Base-by-base conservation (phyloP, 2,113 vertebrate species). In the Glaucidium brasilianum region DNA sequence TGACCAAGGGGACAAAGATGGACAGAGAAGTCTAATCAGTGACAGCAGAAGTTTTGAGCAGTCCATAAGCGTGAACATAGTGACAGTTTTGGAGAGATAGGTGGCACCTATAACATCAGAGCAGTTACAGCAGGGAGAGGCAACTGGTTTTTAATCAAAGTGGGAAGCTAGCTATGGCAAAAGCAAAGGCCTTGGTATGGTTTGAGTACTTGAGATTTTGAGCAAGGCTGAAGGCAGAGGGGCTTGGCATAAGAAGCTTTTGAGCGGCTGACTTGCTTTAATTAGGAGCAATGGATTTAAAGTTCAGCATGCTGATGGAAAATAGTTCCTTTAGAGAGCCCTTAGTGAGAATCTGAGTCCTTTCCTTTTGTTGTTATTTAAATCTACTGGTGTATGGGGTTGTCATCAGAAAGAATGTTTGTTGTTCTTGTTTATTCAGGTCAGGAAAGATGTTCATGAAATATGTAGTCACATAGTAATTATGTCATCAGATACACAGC, bases 401-500 rank as follows among this genome's bases (percentile, higher is more conserved):
- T 95, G 86, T 91, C 77, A 79, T 72, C 81, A 52, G 67, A 87
- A 90, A 66, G 60, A 91, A 86, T 93, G 76, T 67, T 95, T 90
- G 82, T 94, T 91, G 49, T 56, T 85, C 90, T 88, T 96, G 76
- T 96, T 96, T 90, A 88, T 88, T 96, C 89, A 93, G 93, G 75
- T 94, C 80, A 87, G 91, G 89, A 96, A 97, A 91, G 75, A 96
- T 92, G 72, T 88, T 56, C 52, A 32, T 69, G 87, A 96, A 95
- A 91, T 94, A 60, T 90, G 83, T 41, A 95, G 93, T 91, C 69
- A 78, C 74, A 60, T 86, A 94, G 74, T 69, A 95, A 94, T 97
- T 93, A 84, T 95, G 94, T 97, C 97, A 95, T 97, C 95, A 92
- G 77, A 89, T 95, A 75, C 78, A 56, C 37, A 59, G 88, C 81